phyloP scores from a whole-genome alignment of 2,797 vertebrate species.

The Gymnodraco acuticeps region DNA sequence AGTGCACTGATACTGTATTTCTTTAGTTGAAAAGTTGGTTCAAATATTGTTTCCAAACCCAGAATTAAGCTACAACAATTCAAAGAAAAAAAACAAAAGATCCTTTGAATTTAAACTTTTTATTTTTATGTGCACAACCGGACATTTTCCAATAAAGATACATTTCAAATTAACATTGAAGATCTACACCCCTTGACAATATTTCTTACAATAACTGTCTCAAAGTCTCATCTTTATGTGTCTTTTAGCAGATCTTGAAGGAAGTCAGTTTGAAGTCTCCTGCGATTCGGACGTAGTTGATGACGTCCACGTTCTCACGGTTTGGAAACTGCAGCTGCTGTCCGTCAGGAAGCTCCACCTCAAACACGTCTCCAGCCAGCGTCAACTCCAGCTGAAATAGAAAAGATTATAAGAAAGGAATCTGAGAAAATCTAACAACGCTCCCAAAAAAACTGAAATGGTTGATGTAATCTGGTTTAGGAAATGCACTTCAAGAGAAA shows the following conservation, averaged over 20 bases:
- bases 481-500: too few relatives aligned
- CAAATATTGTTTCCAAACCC: neutral
- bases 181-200: neutral
- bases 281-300: slow-evolving; percentile 81
- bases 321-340: slow-evolving; percentile 86
- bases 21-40: neutral
- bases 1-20: neutral
- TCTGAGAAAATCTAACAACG: neutral
- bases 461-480: too few relatives aligned
- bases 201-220: slow-evolving; percentile 12
- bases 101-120: slow-evolving; percentile 9
- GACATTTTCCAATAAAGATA: slow-evolving; percentile 3
- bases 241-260: slow-evolving; percentile 84
- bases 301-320: slow-evolving; percentile 64
- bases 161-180: neutral
- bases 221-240: rapidly evolving
- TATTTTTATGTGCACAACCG: slow-evolving; percentile 15
- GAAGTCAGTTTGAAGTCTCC: slow-evolving; percentile 84
- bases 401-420: rapidly evolving
- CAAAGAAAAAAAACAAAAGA: neutral
- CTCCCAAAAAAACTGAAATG: too few relatives aligned
- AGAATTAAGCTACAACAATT: neutral
- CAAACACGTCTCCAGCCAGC: slow-evolving; percentile 82
- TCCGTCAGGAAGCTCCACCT: slow-evolving; percentile 85
- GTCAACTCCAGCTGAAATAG: slow-evolving; percentile 80